Conservation (phyloP, 2,113 vertebrate genomes). For the Tragelaphus scriptus region DNA sequence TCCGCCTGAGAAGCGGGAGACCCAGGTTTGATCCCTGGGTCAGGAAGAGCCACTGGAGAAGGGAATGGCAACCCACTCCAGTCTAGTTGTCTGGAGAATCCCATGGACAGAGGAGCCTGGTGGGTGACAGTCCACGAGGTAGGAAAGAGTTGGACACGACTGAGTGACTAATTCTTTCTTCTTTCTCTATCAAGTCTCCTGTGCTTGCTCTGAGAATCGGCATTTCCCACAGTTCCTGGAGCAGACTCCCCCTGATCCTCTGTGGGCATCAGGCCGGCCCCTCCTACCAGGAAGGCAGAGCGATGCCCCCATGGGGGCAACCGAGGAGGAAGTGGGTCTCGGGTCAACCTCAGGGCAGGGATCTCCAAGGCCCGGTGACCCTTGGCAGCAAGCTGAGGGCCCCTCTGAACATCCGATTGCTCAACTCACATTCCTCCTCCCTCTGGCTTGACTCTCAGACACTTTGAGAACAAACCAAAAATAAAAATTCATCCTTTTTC, state of each 20-base stretch:
- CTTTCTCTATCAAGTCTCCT: background rate
- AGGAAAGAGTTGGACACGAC: background rate
- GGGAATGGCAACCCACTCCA: background rate
- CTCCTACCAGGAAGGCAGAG: background rate
- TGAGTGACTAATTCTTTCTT: background rate
- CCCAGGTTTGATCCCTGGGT: background rate
- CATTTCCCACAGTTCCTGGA: background rate
- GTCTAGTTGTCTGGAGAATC: background rate
- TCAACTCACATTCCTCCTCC: background rate
- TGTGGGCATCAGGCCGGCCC: background rate
- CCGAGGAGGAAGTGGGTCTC: background rate
- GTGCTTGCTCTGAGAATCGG: fast-evolving
- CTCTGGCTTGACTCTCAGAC: background rate
- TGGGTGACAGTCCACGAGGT: background rate
- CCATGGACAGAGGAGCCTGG: background rate
- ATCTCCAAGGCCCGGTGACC: background rate
- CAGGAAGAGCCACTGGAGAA: background rate
- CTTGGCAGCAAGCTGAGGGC: background rate
- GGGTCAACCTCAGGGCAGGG: fast-evolving
- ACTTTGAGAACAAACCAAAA: background rate
- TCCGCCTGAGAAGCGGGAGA: background rate
- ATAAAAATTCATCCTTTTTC: background rate
- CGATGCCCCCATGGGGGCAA: fast-evolving
- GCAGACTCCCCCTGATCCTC: background rate
- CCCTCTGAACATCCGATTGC: background rate